Conservation (phyloP, 2,888 invertebrate genomes). For the Philereme transversata region DNA sequence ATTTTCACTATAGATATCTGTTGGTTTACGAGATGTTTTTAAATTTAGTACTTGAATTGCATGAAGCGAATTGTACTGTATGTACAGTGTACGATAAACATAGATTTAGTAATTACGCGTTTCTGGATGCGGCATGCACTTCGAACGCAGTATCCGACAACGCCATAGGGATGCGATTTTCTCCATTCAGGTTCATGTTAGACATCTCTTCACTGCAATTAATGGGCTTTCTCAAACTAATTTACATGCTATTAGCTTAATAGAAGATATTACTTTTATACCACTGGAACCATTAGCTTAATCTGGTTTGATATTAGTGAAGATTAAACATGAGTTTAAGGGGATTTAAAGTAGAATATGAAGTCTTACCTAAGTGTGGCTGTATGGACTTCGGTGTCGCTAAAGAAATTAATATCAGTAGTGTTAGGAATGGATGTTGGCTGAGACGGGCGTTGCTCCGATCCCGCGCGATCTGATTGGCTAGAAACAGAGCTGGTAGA, state of each 20-base stretch:
- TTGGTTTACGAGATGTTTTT: conserved; percentile 1
- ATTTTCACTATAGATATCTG: not conserved
- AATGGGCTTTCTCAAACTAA: conserved; percentile 35
- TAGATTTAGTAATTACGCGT: conserved; percentile 71
- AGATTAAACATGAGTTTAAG: not conserved
- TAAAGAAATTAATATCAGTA: conserved; percentile 89
- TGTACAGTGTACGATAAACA: conserved; percentile 37
- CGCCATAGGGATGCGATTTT: conserved; percentile 80
- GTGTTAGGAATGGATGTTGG: conserved; percentile 64
- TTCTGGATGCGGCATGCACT: conserved; percentile 80
- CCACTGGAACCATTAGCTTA: conserved; percentile 5
- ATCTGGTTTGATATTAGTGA: not conserved
- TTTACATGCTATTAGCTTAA: conserved; percentile 15
- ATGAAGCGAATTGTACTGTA: conserved; percentile 45
- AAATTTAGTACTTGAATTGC: conserved; percentile 35
- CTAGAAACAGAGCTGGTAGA: conserved; percentile 82
- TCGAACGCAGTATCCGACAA: conserved; percentile 81
- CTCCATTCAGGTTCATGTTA: conserved; percentile 77
- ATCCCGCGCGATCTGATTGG: conserved; percentile 79
- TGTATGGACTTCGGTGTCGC: conserved; percentile 94
- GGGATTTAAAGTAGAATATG: conserved; percentile 2
- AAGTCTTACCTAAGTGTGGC: conserved; percentile 81
- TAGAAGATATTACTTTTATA: conserved; percentile 6
- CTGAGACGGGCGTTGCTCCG: conserved; percentile 68
- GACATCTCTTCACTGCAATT: conserved; percentile 82